Evolutionary conservation across 2,888 invertebrate genomes (phyloP), one percentile per base, ranked within the genome.

Genomic region (Crossocerus cetratus): DNA sequence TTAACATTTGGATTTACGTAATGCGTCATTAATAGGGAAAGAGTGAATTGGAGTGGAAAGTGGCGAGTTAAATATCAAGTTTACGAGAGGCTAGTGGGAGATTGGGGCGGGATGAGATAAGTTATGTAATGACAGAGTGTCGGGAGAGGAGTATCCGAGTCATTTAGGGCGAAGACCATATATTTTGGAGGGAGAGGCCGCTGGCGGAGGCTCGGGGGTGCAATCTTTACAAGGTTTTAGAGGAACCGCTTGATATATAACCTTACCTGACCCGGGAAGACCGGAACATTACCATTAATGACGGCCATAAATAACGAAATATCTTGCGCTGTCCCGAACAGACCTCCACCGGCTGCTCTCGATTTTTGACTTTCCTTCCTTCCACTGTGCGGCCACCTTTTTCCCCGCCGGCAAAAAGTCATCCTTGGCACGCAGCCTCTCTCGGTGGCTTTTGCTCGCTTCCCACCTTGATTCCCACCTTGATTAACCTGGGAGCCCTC

Each of bases 271-370:
- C 74, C 69, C 43, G 58, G 76, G 81, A 77, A 73, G 64, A 84
- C 80, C 84, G 77, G 82, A 84, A 85, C 83, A 86, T 85, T 82
- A 83, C 64, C 83, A 86, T 86, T 86, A 87, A 87, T 82, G 84
- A 81, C 80, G 58, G 66, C 57, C 84, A 77, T 87, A 87, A 88
- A 87, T 87, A 82, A 82, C 65, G 62, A 74, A 66, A 66, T 65
- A 72, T 68, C 69, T 58, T 49, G 75, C 65, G 61, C 61, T 71
- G 67, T 56, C 44, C 45, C 5, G 43, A 3, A 44, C 44, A 45
- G 5, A 22, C 56, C 22, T 1, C 2, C 20, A 11, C 5, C 32
- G 16, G 61, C 22, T 56, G 45, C 54, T 23, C 2, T 55, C 18
- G 4, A 56, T 66, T 44, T 45, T 18, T 57, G 14, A 58, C 21